Evolutionary conservation across 2,888 invertebrate genomes (phyloP).

Genomic region (Hemistola chrysoprasaria): DNA sequence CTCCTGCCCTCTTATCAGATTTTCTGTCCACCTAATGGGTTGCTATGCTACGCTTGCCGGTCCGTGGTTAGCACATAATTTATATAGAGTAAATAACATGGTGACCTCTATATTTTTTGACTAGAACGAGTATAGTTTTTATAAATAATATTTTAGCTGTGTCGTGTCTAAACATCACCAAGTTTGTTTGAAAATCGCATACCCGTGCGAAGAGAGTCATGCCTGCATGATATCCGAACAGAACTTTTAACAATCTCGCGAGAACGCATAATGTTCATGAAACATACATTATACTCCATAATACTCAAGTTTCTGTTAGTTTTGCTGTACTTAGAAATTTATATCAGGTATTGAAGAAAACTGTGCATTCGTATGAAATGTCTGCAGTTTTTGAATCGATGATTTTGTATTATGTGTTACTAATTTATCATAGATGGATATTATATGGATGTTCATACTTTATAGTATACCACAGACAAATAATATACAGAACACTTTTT

Average conservation of each 20-base stretch:
- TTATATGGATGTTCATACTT: background rate
- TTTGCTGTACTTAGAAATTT: background rate
- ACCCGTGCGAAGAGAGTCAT: constrained; percentile 24
- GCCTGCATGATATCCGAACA: constrained; percentile 36
- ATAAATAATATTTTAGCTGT: background rate
- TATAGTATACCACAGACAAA: too few relatives aligned
- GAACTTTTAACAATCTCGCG: constrained; percentile 52
- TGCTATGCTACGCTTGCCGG: too few relatives aligned
- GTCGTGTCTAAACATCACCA: background rate
- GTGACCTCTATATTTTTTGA: too few relatives aligned
- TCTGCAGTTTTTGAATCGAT: constrained; percentile 8
- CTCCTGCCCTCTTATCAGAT: too few relatives aligned
- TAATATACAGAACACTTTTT: too few relatives aligned
- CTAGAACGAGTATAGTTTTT: too few relatives aligned
- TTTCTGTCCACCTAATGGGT: too few relatives aligned
- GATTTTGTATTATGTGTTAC: background rate
- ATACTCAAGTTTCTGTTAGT: constrained; percentile 14
- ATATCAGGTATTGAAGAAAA: constrained; percentile 8
- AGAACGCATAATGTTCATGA: constrained; percentile 33
- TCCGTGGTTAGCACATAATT: too few relatives aligned
- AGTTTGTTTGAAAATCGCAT: constrained; percentile 20
- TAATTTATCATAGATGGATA: background rate
- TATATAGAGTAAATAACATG: too few relatives aligned
- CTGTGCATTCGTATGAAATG: too few relatives aligned
- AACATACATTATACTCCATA: constrained; percentile 30